phyloP scores from a whole-genome alignment of 2,797 vertebrate genomes.

The Morus bassanus region DNA sequence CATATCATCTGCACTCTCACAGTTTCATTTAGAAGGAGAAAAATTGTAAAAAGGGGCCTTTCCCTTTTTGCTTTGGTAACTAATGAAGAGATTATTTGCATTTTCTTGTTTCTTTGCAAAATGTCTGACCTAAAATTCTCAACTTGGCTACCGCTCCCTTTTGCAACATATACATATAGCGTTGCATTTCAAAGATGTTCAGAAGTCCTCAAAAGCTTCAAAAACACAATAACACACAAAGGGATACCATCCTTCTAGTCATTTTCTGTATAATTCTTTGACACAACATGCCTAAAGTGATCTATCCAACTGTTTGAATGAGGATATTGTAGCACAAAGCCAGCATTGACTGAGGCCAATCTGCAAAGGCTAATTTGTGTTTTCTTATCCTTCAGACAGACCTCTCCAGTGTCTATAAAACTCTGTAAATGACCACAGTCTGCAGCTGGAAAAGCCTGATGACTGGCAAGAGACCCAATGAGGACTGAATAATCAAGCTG shows the following conservation, averaged over 20 bases:
- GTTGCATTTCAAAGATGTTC: constrained; percentile 45
- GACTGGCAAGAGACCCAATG: constrained; percentile 13
- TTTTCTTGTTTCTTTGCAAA: constrained; percentile 2
- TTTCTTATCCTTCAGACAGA: constrained; percentile 60
- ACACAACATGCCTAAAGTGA: constrained; percentile 63
- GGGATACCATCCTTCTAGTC: constrained; percentile 28
- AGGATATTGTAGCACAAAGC: constrained; percentile 66
- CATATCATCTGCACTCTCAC: neutral
- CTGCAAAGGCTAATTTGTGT: constrained; percentile 67
- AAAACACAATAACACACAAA: constrained; percentile 43
- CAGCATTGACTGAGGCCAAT: constrained; percentile 60
- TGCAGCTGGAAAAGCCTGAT: constrained; percentile 34
- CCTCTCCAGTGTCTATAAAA: constrained; percentile 47
- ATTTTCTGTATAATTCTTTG: constrained; percentile 59
- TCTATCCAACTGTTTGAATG: constrained; percentile 65
- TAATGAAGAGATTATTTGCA: neutral
- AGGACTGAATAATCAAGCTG: constrained; percentile 44
- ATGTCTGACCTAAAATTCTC: constrained; percentile 14
- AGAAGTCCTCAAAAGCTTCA: constrained; percentile 54
- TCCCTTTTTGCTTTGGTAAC: neutral
- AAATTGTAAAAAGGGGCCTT: neutral
- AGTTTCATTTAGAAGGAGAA: neutral
- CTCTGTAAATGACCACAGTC: constrained; percentile 37
- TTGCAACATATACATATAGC: constrained; percentile 17
- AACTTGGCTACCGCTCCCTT: neutral